Base-by-base conservation (phyloP, 2,113 vertebrate species). In the Crotalus tigris region DNA sequence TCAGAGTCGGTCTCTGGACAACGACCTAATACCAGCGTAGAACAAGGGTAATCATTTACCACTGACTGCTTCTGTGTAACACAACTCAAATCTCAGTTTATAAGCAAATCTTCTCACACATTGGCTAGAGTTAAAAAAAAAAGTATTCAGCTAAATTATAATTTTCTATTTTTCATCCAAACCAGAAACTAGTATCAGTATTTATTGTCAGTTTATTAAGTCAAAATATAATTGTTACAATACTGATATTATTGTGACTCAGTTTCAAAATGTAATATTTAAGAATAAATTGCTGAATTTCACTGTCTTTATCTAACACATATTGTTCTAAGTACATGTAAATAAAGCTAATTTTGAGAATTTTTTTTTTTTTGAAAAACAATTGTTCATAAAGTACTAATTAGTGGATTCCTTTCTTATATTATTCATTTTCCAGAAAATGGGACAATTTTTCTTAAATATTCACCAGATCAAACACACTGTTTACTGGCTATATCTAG, bases 1-100 rank as follows among this genome's bases (percentile, higher is more conserved):
- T 99, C 99, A 0, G 99, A 99, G 95, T 99, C 99, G 0, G 99
- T 99, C 1, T 99, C 99, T 29, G 99, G 99, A 44, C 99, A 99
- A 95, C 98, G 99, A 58, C 99, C 99, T 1, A 99, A 99, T 97
- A 99, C 99, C 94, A 99, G 99, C 1, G 99, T 99, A 46, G 99
- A 99, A 54, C 99, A 99, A 94, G 99, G 99, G 99, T 99, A 97
- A 51, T 98, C 94, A 61, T 0, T 55, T 93, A 89, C 54, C 54
- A 11, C 92, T 75, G 61, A 94, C 8, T 39, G 46, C n/a, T 86
- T 33, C 89, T 91, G 0, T 81, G n/a, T 23, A 13, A 29, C 6
- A 54, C 17, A 26, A 54, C 44, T 55, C n/a, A 33, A 57, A 92
- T 46, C 46, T 17, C 7, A 29, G 26, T 53, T 17, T 69, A 44